A percentile compares a stretch with the other conserved stretches of the same genome.
Evolutionary conservation across 2,113 vertebrate species (phyloP).

Genomic region (Xiphophorus hellerii): DNA sequence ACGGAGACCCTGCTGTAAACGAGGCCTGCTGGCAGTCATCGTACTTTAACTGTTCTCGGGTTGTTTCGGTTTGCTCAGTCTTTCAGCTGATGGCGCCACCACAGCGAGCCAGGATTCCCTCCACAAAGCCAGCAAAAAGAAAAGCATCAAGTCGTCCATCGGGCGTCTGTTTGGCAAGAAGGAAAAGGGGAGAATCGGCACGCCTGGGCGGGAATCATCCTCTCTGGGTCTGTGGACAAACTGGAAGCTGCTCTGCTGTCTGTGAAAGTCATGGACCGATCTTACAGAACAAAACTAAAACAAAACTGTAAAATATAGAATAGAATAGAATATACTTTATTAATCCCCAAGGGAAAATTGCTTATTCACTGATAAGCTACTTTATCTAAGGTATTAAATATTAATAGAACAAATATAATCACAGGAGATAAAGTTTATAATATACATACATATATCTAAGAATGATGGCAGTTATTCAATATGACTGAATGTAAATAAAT

Average conservation of each 20-base stretch:
- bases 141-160: constrained; percentile 95
- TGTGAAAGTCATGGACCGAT: neutral
- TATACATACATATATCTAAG: too few species aligned
- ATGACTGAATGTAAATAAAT: too few species aligned
- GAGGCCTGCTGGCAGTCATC: too few species aligned
- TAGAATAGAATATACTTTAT: neutral
- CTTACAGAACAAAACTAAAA: neutral
- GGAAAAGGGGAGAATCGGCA: constrained; percentile 89
- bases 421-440: too few species aligned
- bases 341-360: too few species aligned
- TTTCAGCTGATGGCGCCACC: constrained; percentile 81
- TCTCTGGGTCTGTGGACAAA: constrained; percentile 82
- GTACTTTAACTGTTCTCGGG: neutral
- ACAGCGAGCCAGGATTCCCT: constrained; percentile 89
- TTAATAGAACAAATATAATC: too few species aligned
- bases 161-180: constrained; percentile 94
- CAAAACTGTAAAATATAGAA: neutral
- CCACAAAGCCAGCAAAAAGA: constrained; percentile 94
- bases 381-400: too few species aligned
- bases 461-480: too few species aligned
- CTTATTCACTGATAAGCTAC: too few species aligned
- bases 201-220: constrained; percentile 85
- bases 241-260: neutral
- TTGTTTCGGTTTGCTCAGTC: constrained; percentile 55
- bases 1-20: neutral